These are phyloP conservation scores for Scylla paramamosain DNA, from an alignment of 1,140 invertebrate species.

Conservation along the genomic window DNA sequence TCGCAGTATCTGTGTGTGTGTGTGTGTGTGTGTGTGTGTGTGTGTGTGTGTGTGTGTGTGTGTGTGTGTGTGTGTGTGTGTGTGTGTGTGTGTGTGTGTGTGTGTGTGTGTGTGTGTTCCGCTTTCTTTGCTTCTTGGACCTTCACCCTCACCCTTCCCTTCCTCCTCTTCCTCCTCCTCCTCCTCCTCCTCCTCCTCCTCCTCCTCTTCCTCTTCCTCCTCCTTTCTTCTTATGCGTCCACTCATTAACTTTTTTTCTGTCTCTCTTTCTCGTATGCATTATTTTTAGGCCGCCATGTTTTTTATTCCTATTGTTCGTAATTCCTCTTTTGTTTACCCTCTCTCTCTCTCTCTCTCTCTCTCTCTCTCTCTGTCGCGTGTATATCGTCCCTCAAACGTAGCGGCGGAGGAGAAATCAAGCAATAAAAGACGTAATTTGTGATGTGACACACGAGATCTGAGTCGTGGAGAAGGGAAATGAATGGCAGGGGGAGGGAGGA, in stretches of 20 bases:
- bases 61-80: too few relatives aligned
- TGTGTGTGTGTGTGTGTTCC: too few relatives aligned
- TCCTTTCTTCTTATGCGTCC: not conserved
- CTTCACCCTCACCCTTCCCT: not conserved
- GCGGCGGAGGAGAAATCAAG: too few relatives aligned
- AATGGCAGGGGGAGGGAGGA: too few relatives aligned
- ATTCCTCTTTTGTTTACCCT: not conserved
- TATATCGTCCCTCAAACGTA: too few relatives aligned
- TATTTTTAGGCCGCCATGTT: too few relatives aligned
- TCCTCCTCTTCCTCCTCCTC: not conserved
- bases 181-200: not conserved
- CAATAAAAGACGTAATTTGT: too few relatives aligned
- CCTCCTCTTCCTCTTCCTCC: not conserved
- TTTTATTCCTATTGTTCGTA: not conserved
- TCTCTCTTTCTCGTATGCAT: not conserved
- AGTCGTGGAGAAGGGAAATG: too few relatives aligned
- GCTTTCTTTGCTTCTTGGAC: too few relatives aligned
- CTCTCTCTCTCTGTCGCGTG: conserved; percentile 18
- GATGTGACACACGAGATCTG: too few relatives aligned
- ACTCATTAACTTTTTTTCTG: conserved; percentile 13
- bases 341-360: conserved; percentile 37
- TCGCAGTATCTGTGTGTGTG: not conserved
- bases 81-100: too few relatives aligned
- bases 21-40: not conserved
- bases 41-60: too few relatives aligned